Base-by-base conservation (phyloP, 2,797 vertebrate genomes). In the Hoplostethus atlanticus region DNA sequence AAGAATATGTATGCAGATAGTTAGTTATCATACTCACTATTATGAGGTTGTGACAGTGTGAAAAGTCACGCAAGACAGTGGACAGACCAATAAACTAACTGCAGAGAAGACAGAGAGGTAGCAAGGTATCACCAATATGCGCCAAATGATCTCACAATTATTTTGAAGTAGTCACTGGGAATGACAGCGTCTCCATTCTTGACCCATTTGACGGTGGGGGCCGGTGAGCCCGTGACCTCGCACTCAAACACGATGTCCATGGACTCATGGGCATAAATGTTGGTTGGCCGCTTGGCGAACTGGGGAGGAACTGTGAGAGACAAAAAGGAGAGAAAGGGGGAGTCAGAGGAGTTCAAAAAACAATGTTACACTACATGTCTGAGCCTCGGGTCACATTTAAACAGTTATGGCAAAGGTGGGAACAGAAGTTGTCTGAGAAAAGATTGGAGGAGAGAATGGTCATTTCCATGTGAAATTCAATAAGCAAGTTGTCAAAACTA, bases 111-210 rank as follows among this genome's bases (percentile, higher is more conserved):
- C 17, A 6, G 16, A 40, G 15, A 73, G 10, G 5, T 38, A 30
- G 2, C 15, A 68, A 21, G 16, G 31, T 6, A 15, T 34, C 30
- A 17, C 21, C 48, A 16, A 48, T 36, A 44, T 6, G 15, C 1
- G 36, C 1, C 21, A 52, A 62, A 50, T 30, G 0, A 52, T 46
- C 97, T 96, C 76, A 99, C 98, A 52, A 98, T 94, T 5, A 99
- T 98, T 91, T 97, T 98, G 92, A 99, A 99, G 90, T 99, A 99
- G 92, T 99, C 98, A 2, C 98, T 99, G 55, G 98, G 98, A 80
- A 99, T 99, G 66, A 99, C 98, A 16, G 98, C 89, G 1, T 99
- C 98, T 54, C 97, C 98, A 2, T 99, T 99, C 89, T 99, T 99
- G 64, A 99, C 95, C 98, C 98, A 99, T 79, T 96, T 98, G 75